These are phyloP conservation scores for Bathynomus jamesi DNA, from an alignment of 1,140 invertebrate genomes.

Conservation along the genomic window DNA sequence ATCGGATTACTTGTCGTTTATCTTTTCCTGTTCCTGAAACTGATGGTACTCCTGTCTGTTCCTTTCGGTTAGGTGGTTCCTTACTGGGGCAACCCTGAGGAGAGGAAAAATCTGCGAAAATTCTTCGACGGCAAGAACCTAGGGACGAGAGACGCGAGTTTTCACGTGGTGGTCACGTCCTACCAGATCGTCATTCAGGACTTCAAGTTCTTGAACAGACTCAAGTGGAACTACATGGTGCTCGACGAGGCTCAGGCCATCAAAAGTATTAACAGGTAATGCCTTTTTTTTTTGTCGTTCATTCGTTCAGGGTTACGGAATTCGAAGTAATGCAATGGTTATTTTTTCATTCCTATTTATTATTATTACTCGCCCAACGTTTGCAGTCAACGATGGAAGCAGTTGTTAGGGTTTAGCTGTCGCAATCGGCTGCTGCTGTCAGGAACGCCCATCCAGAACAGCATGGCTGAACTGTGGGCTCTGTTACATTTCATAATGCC, in stretches of 20 bases:
- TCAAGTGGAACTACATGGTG: slow-evolving; percentile 97
- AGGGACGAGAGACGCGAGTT: slow-evolving; percentile 82
- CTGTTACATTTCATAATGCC: slow-evolving; percentile 99
- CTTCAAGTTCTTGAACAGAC: slow-evolving; percentile 90
- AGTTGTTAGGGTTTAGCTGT: slow-evolving; percentile 87
- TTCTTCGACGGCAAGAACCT: slow-evolving; percentile 90
- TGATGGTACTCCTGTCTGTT: too few species aligned
- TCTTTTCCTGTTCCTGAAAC: too few species aligned
- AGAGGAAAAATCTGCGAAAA: slow-evolving; percentile 86
- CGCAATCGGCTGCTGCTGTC: slow-evolving; percentile 85
- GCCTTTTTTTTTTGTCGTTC: too few species aligned
- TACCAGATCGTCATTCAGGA: slow-evolving; percentile 93
- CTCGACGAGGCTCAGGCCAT: slow-evolving; percentile 95
- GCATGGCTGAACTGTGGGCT: slow-evolving; percentile 96
- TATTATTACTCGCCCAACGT: too few species aligned
- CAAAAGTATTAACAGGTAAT: slow-evolving; percentile 77
- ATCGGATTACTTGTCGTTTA: too few species aligned
- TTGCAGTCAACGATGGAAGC: slow-evolving; percentile 70
- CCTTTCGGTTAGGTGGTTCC: slow-evolving; percentile 42
- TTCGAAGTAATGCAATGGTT: too few species aligned
- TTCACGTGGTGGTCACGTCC: slow-evolving; percentile 92
- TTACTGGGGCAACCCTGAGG: slow-evolving; percentile 56
- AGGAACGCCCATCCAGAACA: slow-evolving; percentile 97
- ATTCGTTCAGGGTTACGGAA: too few species aligned
- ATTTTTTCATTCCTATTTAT: too few species aligned